A percentile compares a stretch with the other conserved stretches of the same genome.
phyloP scores from a whole-genome alignment of 2,113 vertebrate species.

The Chaetorhynchus papuensis region DNA sequence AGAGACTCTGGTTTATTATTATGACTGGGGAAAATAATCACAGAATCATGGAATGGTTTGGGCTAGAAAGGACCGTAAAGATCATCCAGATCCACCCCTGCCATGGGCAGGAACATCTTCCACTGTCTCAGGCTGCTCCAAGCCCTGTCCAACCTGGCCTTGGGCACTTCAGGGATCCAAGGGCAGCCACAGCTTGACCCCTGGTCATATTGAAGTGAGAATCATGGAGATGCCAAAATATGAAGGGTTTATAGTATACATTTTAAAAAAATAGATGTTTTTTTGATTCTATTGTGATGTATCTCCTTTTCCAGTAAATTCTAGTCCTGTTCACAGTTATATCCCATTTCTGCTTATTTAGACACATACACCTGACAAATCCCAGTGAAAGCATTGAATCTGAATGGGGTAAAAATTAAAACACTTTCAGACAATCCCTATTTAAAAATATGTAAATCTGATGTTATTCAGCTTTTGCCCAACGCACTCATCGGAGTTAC shows the following conservation, averaged over 20 bases:
- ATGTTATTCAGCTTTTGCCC: background rate
- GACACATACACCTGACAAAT: slow-evolving; percentile 20
- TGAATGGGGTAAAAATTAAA: slow-evolving; percentile 40
- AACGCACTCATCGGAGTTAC: background rate
- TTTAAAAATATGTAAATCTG: slow-evolving; percentile 51
- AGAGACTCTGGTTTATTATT: background rate
- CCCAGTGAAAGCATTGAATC: slow-evolving; percentile 33
- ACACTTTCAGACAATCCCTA: slow-evolving; percentile 14
- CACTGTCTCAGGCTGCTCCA: background rate
- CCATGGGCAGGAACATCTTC: background rate
- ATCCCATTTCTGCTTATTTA: background rate
- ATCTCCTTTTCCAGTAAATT: slow-evolving; percentile 33
- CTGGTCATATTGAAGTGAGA: background rate
- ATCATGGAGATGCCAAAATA: slow-evolving; percentile 42
- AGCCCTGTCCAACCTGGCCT: background rate
- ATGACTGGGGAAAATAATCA: background rate
- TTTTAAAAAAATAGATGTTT: slow-evolving; percentile 57
- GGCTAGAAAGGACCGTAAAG: background rate
- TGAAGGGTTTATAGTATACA: slow-evolving; percentile 30
- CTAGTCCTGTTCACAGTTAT: slow-evolving; percentile 7
- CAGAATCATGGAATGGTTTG: background rate
- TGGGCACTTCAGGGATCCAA: background rate
- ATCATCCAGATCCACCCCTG: background rate
- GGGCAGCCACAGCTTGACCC: background rate
- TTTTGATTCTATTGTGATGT: slow-evolving; percentile 14